phyloP scores from a whole-genome alignment of 2,888 invertebrate genomes.

The Microplitis deprimator region DNA sequence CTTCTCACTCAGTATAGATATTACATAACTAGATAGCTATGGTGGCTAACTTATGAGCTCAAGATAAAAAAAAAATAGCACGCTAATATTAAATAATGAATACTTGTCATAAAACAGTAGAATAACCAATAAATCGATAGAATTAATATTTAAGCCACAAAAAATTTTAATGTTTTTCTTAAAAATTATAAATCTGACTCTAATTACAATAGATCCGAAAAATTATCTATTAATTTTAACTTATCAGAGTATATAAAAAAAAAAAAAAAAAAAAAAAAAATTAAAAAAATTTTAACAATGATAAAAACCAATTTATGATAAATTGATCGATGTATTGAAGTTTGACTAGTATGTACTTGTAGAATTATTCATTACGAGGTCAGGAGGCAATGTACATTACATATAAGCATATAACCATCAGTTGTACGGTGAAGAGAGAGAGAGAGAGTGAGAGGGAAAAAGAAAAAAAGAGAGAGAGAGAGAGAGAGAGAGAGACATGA shows the following conservation, averaged over 20 bases:
- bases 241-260: background rate
- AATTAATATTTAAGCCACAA: background rate
- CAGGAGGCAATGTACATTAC: conserved; percentile 46
- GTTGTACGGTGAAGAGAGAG: conserved; percentile 34
- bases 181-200: background rate
- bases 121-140: background rate
- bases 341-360: conserved; percentile 44
- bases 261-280: too few species aligned
- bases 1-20: conserved; percentile 53
- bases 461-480: conserved; percentile 27
- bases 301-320: conserved; percentile 4
- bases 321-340: conserved; percentile 1
- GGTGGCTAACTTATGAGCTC: conserved; percentile 53
- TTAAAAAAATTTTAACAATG: background rate
- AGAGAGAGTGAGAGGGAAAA: conserved; percentile 21
- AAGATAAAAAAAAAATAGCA: conserved; percentile 3
- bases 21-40: conserved; percentile 65
- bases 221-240: background rate
- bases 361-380: conserved; percentile 54
- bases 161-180: background rate
- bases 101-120: background rate
- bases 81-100: background rate
- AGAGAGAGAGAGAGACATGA: conserved; percentile 39
- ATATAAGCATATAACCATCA: conserved; percentile 39
- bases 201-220: background rate